phyloP scores from a whole-genome alignment of 2,888 invertebrate species.

The Archips crataeganus region DNA sequence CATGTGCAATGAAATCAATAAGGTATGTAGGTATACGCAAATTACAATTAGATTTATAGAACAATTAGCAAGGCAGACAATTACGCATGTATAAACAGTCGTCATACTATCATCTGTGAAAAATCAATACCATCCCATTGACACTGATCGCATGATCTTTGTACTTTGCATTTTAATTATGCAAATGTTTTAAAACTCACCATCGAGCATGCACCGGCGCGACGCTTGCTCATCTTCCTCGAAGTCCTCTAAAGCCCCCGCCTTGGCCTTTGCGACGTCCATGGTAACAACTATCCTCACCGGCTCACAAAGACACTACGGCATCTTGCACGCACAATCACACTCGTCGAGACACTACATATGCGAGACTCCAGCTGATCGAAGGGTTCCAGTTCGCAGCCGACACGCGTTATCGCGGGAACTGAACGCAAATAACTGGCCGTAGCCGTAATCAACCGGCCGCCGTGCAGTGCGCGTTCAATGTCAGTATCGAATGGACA shows the following conservation, averaged over 20 bases:
- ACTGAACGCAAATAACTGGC: conserved; percentile 77
- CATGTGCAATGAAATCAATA: not conserved
- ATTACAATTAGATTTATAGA: not conserved
- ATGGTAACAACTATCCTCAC: conserved; percentile 54
- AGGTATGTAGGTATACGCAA: not conserved
- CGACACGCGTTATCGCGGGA: conserved; percentile 69
- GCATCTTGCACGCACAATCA: conserved; percentile 57
- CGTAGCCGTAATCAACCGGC: conserved; percentile 69
- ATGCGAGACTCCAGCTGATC: conserved; percentile 37
- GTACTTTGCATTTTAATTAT: conserved; percentile 24
- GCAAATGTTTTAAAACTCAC: conserved; percentile 59
- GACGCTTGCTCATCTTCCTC: conserved; percentile 73
- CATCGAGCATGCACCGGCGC: conserved; percentile 81
- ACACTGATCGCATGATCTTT: conserved; percentile 35
- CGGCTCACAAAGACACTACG: conserved; percentile 54
- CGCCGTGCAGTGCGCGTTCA: conserved; percentile 72
- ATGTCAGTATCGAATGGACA: conserved; percentile 83
- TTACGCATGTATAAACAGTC: conserved; percentile 49
- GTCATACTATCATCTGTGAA: conserved; percentile 49
- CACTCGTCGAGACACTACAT: conserved; percentile 53
- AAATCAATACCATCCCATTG: conserved; percentile 54
- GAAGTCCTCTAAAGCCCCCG: conserved; percentile 64
- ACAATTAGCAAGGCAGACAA: not conserved
- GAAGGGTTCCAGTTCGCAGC: conserved; percentile 37
- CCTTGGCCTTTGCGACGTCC: conserved; percentile 72